phyloP scores from a whole-genome alignment of 37 sponge, comb jelly and placozoan genomes.

The Halichondria panicea region DNA sequence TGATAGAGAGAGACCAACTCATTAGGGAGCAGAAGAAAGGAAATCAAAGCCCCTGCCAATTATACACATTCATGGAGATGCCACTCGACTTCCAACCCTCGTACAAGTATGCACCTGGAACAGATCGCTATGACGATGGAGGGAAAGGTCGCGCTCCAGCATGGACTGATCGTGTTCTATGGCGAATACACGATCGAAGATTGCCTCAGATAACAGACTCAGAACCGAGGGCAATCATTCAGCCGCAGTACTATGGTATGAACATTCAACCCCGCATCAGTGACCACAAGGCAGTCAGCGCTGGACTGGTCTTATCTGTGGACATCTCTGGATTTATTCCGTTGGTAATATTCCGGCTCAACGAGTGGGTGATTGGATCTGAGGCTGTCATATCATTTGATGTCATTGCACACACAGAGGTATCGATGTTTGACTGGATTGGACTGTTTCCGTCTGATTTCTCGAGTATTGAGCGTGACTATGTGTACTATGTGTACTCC shows the following conservation, averaged over 20 bases:
- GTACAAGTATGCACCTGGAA: slow-evolving; percentile 67
- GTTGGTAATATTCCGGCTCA: slow-evolving; percentile 41
- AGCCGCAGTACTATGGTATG: slow-evolving; percentile 35
- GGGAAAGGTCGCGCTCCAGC: slow-evolving; percentile 71
- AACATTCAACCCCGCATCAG: slow-evolving; percentile 70
- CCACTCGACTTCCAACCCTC: slow-evolving; percentile 58
- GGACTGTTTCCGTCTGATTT: slow-evolving; percentile 59
- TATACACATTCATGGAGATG: slow-evolving; percentile 68
- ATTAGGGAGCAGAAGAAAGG: slow-evolving; percentile 52
- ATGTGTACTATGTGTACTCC: slow-evolving; percentile 40
- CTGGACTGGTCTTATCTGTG: slow-evolving; percentile 36
- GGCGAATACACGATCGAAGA: slow-evolving; percentile 58
- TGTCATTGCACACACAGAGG: slow-evolving; percentile 23
- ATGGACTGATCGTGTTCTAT: slow-evolving; percentile 83
- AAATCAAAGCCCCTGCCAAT: slow-evolving; percentile 20
- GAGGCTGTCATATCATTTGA: slow-evolving; percentile 43
- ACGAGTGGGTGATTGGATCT: slow-evolving; percentile 39
- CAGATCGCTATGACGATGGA: slow-evolving; percentile 51
- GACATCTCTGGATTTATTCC: slow-evolving; percentile 32
- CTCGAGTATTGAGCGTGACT: slow-evolving; percentile 45
- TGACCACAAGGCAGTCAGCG: slow-evolving; percentile 82
- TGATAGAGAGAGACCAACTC: slow-evolving; percentile 63
- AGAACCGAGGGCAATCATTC: slow-evolving; percentile 21
- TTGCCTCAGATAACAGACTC: slow-evolving; percentile 29
- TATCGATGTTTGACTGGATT: slow-evolving; percentile 75